A percentile compares a stretch with the other conserved stretches of the same genome.
Evolutionary conservation across 2,888 invertebrate genomes (phyloP).

Genomic region (Chloroclysta siterata): DNA sequence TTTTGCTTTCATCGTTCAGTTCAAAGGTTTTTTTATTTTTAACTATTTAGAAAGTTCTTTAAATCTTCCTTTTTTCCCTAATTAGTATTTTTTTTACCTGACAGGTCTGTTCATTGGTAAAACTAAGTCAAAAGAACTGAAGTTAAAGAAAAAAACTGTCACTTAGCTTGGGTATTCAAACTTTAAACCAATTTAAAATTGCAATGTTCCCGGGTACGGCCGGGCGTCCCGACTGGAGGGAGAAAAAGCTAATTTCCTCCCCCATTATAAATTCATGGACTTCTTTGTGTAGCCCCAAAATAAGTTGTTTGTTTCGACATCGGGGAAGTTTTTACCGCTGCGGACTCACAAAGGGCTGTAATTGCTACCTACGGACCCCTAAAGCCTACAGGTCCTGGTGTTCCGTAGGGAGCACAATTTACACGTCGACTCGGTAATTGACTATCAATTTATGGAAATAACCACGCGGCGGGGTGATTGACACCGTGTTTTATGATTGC

Average conservation of each 20-base stretch:
- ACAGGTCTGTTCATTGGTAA: neutral
- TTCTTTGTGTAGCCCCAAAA: constrained; percentile 72
- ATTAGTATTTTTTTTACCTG: neutral
- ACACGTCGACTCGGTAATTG: constrained; percentile 21
- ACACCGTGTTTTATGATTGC: constrained; percentile 1
- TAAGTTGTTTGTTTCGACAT: constrained; percentile 77
- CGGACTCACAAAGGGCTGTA: constrained; percentile 57
- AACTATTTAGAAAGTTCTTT: neutral
- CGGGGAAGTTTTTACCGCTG: constrained; percentile 55
- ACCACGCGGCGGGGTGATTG: constrained; percentile 5
- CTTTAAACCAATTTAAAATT: constrained; percentile 32
- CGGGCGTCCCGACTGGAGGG: constrained; percentile 47
- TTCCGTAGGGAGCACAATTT: constrained; percentile 24
- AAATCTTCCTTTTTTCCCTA: too few species aligned
- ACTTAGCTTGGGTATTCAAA: constrained; percentile 12
- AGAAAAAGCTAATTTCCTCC: constrained; percentile 78
- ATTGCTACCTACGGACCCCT: constrained; percentile 56
- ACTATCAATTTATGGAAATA: constrained; percentile 27
- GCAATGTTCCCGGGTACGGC: constrained; percentile 14
- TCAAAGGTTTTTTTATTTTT: neutral
- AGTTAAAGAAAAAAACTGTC: constrained; percentile 11
- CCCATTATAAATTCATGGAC: constrained; percentile 80
- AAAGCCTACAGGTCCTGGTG: constrained; percentile 43
- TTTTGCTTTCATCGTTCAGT: neutral
- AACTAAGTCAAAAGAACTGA: neutral